Conservation (phyloP, 1,140 invertebrate species). For the Vanessa tameamea region DNA sequence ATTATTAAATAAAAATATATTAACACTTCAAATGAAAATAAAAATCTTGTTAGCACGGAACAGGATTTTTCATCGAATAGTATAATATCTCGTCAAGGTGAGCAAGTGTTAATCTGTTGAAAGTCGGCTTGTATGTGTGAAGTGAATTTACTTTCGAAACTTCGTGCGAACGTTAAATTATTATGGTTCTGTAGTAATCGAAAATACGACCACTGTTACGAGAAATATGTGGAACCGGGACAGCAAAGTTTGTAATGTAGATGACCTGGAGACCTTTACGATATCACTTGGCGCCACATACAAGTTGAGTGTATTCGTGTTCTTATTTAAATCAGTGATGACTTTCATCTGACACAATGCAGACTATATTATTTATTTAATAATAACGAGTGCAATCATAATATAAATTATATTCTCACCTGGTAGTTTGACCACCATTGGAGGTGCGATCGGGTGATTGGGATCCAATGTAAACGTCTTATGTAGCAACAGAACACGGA, state of each 20-base stretch:
- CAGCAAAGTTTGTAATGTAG: slow-evolving; percentile 27
- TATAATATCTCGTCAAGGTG: slow-evolving; percentile 14
- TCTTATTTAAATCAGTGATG: slow-evolving; percentile 31
- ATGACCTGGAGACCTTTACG: slow-evolving; percentile 43
- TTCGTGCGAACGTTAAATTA: not conserved
- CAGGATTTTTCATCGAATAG: slow-evolving; percentile 3
- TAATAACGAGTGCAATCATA: not conserved
- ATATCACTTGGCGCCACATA: slow-evolving; percentile 46
- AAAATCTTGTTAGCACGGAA: no score
- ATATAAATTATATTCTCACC: slow-evolving; percentile 53
- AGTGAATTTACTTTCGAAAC: slow-evolving; percentile 12
- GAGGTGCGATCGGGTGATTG: slow-evolving; percentile 69
- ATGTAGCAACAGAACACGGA: slow-evolving; percentile 65
- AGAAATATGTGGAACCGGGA: slow-evolving; percentile 10
- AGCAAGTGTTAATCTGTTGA: slow-evolving; percentile 24
- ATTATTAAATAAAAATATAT: no score
- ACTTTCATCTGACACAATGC: slow-evolving; percentile 37
- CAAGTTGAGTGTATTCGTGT: slow-evolving; percentile 31
- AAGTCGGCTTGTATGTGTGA: not conserved
- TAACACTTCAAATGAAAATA: no score
- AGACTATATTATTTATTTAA: not conserved
- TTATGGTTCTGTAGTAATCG: not conserved
- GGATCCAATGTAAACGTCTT: slow-evolving; percentile 78
- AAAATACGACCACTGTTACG: not conserved
- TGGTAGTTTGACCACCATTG: slow-evolving; percentile 79